Percentiles rank a stretch among this genome's conserved stretches.
Conservation (phyloP, 1,140 invertebrate genomes). For the Lordiphosa stackelbergi region DNA sequence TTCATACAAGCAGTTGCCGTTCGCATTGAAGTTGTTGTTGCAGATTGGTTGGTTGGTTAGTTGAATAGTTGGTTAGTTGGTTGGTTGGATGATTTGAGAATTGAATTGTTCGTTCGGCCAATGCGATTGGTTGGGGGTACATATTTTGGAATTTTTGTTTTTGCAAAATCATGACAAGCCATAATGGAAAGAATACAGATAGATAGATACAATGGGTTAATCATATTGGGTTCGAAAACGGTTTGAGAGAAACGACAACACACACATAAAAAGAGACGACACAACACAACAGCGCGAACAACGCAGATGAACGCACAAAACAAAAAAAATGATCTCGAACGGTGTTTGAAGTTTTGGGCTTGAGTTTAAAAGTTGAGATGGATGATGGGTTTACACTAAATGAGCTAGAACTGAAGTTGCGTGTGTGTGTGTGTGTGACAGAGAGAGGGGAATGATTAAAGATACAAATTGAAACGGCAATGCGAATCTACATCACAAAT, state of each 20-base stretch:
- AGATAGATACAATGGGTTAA: constrained; percentile 51
- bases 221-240: constrained; percentile 24
- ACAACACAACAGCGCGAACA: constrained; percentile 71
- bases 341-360: not conserved
- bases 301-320: constrained; percentile 53
- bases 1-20: constrained; percentile 69
- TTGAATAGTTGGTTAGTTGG: constrained; percentile 42
- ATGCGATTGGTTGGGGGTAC: constrained; percentile 31
- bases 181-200: constrained; percentile 59
- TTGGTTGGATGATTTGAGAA: constrained; percentile 41
- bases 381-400: constrained; percentile 2
- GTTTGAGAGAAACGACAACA: constrained; percentile 21
- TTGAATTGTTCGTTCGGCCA: constrained; percentile 36
- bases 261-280: constrained; percentile 42
- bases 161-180: constrained; percentile 48
- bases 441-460: no score
- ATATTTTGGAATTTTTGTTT: constrained; percentile 19
- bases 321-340: constrained; percentile 18
- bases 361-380: constrained; percentile 15
- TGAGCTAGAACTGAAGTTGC: constrained; percentile 1
- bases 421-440: no score
- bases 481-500: no score
- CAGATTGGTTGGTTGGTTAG: constrained; percentile 28
- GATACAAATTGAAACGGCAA: no score
- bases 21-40: constrained; percentile 64